Percentiles rank a stretch among this genome's conserved stretches.
Conservation (phyloP, 2,113 vertebrate genomes). For the Pedionomus torquatus region DNA sequence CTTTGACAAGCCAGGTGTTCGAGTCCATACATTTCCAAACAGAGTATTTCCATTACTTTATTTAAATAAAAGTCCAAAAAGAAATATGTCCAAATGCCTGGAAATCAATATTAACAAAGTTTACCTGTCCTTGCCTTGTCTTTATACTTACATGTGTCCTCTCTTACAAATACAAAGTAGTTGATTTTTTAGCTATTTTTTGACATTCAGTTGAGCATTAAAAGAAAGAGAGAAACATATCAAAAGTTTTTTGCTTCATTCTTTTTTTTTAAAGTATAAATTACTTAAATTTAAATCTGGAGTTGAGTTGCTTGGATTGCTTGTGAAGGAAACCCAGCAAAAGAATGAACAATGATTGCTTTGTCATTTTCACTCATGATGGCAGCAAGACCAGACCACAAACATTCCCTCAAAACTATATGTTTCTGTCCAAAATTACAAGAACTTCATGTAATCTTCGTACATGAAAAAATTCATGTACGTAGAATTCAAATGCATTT, state of each 20-base stretch:
- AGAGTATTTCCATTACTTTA: neutral
- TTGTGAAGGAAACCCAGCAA: neutral
- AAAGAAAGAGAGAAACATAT: neutral
- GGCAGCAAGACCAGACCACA: neutral
- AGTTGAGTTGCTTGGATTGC: neutral
- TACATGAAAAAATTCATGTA: no score
- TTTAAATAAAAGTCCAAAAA: neutral
- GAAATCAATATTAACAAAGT: neutral
- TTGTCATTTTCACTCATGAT: neutral
- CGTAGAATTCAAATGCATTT: neutral
- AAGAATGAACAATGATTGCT: neutral
- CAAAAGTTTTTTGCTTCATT: neutral
- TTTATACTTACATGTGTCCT: neutral
- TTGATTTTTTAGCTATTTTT: neutral
- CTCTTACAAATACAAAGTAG: neutral
- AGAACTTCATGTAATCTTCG: neutral
- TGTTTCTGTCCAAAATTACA: neutral
- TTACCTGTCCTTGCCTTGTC: neutral
- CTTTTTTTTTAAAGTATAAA: neutral
- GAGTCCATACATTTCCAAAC: neutral
- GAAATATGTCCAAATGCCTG: neutral
- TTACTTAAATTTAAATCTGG: neutral
- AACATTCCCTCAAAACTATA: neutral
- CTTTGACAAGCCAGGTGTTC: neutral
- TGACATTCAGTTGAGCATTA: neutral